These are phyloP conservation scores for Lateolabrax maculatus DNA, from an alignment of 2,797 vertebrate genomes.

Conservation along the genomic window DNA sequence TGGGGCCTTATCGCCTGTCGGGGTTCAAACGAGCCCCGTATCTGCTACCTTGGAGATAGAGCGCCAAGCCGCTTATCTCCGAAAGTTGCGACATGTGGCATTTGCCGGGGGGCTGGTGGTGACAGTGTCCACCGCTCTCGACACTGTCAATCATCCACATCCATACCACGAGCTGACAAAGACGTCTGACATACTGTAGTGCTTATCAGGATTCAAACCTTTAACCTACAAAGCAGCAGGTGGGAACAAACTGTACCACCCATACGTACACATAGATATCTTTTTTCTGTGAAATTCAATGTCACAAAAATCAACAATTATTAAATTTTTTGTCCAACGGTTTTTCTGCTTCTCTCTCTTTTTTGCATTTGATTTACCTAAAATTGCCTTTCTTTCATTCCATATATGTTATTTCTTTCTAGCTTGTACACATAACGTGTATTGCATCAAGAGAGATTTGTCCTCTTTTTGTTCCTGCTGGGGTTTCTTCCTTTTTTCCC, in stretches of 20 bases:
- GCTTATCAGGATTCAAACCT: conserved; percentile 38
- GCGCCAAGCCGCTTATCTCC: conserved; percentile 55
- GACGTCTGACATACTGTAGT: neutral
- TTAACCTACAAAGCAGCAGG: conserved; percentile 12
- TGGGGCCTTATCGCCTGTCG: conserved; percentile 66
- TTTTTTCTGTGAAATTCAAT: too few species aligned
- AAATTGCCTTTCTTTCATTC: neutral
- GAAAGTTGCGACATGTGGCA: conserved; percentile 44
- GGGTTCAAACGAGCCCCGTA: conserved; percentile 61
- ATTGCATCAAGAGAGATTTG: neutral
- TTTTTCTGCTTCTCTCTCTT: neutral
- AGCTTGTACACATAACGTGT: neutral
- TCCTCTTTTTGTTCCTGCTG: neutral
- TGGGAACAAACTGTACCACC: neutral
- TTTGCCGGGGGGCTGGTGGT: conserved; percentile 40
- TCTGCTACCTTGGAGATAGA: conserved; percentile 76
- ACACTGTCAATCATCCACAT: conserved; percentile 53
- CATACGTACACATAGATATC: too few species aligned
- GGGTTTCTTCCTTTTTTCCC: neutral
- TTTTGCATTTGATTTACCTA: neutral
- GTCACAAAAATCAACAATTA: neutral
- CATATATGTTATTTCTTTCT: neutral
- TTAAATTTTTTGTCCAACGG: neutral
- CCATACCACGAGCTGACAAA: conserved; percentile 29
- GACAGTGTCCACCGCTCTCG: conserved; percentile 35